Evolutionary conservation across 2,888 invertebrate species (phyloP).

Genomic region (Eurois occulta): DNA sequence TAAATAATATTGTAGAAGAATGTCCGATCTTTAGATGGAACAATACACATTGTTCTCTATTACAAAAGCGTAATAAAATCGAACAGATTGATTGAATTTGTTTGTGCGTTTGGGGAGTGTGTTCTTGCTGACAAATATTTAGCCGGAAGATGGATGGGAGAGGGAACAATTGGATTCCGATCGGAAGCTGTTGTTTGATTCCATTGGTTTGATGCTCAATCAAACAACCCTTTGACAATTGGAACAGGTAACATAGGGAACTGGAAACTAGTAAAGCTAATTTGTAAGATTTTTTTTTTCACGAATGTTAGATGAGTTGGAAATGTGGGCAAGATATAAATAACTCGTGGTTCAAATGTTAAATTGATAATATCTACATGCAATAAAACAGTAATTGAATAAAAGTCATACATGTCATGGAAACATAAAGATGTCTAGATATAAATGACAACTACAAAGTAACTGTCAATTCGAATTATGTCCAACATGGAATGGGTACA

Average conservation of each 20-base stretch:
- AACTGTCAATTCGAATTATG: not conserved
- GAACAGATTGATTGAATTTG: conserved; percentile 69
- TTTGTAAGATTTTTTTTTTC: conserved; percentile 17
- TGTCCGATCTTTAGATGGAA: conserved; percentile 74
- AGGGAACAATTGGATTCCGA: conserved; percentile 67
- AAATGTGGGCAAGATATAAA: not conserved
- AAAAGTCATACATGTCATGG: conserved; percentile 14
- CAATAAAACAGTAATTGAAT: conserved; percentile 21
- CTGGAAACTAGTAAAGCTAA: conserved; percentile 37
- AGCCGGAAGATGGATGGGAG: conserved; percentile 73
- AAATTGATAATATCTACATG: conserved; percentile 16
- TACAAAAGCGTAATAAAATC: conserved; percentile 81
- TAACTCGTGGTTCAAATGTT: conserved; percentile 12
- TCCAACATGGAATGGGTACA: not conserved
- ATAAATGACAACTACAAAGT: conserved; percentile 7
- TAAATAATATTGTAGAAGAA: conserved; percentile 76
- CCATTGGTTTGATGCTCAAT: conserved; percentile 66
- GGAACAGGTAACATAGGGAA: conserved; percentile 30
- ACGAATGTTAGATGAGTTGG: not conserved
- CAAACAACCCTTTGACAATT: conserved; percentile 50
- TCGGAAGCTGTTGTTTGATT: conserved; percentile 64
- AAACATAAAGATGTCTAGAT: conserved; percentile 13
- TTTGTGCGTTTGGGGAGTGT: conserved; percentile 66
- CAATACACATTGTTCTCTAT: conserved; percentile 85
- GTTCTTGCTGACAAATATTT: conserved; percentile 81